These are phyloP conservation scores for Drosophila cognata DNA, from an alignment of 2,888 invertebrate species.

Conservation along the genomic window DNA sequence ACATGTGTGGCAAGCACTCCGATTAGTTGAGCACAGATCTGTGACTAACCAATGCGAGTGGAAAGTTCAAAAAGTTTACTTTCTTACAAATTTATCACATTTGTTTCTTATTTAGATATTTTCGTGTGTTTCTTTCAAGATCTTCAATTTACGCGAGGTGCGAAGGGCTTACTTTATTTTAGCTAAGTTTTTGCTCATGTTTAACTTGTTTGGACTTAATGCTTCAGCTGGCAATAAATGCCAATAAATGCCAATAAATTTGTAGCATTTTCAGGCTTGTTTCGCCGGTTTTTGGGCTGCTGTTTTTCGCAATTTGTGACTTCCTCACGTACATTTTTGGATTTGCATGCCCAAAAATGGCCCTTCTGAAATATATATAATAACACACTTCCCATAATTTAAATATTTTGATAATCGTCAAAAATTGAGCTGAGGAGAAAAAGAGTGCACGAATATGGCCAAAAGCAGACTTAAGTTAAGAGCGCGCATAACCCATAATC, in stretches of 20 bases:
- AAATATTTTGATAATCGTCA: slow-evolving; percentile 69
- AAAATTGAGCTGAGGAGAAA: slow-evolving; percentile 4
- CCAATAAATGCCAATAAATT: slow-evolving; percentile 14
- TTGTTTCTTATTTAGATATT: neutral
- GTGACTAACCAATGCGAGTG: slow-evolving; percentile 27
- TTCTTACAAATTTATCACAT: slow-evolving; percentile 9
- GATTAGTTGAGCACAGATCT: slow-evolving; percentile 17
- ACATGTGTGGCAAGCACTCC: slow-evolving; percentile 29
- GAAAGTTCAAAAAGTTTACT: slow-evolving; percentile 4
- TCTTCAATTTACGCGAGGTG: neutral
- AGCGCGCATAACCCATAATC: slow-evolving; percentile 67
- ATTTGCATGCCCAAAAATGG: slow-evolving; percentile 43
- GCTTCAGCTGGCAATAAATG: slow-evolving; percentile 2
- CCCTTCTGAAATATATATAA: slow-evolving; percentile 44
- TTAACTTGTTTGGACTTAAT: neutral
- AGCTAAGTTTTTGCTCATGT: neutral
- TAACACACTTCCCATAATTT: slow-evolving; percentile 71
- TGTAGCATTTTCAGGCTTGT: slow-evolving; percentile 3
- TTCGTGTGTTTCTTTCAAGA: neutral
- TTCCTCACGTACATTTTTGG: slow-evolving; percentile 15
- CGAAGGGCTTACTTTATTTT: neutral
- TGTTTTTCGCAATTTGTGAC: slow-evolving; percentile 12
- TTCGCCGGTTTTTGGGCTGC: neutral
- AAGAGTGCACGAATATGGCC: slow-evolving; percentile 29
- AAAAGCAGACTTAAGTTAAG: slow-evolving; percentile 11